Percentiles rank a stretch among this genome's conserved stretches.
Evolutionary conservation across 2,113 vertebrate species (phyloP).

Genomic region (Cyanistes caeruleus): DNA sequence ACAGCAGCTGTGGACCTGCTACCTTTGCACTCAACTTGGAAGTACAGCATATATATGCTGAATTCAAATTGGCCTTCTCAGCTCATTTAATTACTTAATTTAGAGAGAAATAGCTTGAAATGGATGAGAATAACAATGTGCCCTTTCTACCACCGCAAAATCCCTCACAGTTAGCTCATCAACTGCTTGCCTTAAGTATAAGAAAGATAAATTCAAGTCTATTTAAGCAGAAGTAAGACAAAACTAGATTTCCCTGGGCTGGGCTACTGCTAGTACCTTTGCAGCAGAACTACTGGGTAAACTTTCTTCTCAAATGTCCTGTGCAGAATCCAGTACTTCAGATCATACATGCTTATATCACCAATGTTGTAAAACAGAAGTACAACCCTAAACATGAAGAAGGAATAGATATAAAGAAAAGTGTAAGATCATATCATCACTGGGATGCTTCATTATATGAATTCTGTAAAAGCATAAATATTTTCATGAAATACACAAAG

Average conservation of each 20-base stretch:
- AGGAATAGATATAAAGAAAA: neutral
- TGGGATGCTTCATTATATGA: neutral
- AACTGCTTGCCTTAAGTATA: neutral
- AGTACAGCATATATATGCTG: neutral
- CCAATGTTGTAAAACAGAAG: neutral
- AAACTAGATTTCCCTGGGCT: neutral
- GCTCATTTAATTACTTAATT: neutral
- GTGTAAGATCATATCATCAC: neutral
- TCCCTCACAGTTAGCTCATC: neutral
- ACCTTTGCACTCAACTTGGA: neutral
- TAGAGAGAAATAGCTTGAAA: neutral
- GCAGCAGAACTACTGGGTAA: neutral
- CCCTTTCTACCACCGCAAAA: neutral
- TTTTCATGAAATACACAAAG: neutral
- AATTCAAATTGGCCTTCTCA: neutral
- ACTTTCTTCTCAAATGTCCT: neutral
- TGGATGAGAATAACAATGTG: neutral
- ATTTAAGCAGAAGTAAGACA: neutral
- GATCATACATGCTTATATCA: neutral
- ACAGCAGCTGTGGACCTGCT: neutral
- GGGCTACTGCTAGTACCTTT: neutral
- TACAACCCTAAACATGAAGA: neutral
- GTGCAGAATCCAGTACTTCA: neutral
- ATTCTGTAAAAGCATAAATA: neutral
- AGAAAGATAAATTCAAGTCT: neutral